phyloP scores from a whole-genome alignment of 2,797 vertebrate species.

The Rhincodon typus region DNA sequence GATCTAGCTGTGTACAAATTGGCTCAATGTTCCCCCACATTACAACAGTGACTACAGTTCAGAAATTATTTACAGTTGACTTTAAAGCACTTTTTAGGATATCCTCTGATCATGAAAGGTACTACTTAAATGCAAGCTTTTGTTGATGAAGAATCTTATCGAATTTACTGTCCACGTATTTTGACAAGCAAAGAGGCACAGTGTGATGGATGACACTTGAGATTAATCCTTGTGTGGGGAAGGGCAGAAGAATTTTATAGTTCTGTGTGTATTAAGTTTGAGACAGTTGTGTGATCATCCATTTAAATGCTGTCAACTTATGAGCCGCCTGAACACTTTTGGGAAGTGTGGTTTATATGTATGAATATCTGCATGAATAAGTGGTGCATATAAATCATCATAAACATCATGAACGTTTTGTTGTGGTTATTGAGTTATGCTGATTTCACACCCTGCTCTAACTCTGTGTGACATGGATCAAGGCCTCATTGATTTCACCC shows the following conservation, averaged over 20 bases:
- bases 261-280: not conserved
- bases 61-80: not conserved
- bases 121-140: too few relatives aligned
- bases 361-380: not conserved
- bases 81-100: not conserved
- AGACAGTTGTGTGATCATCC: not conserved
- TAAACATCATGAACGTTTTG: not conserved
- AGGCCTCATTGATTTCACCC: slow-evolving; percentile 8
- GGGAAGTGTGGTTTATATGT: not conserved
- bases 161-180: not conserved
- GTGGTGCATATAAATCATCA: not conserved
- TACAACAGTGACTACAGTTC: not conserved
- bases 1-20: not conserved
- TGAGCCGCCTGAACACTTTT: not conserved
- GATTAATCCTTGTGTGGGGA: not conserved
- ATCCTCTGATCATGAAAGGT: not conserved
- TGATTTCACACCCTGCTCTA: not conserved
- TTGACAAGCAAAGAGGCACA: too few relatives aligned
- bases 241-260: not conserved
- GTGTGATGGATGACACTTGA: not conserved
- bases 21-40: not conserved
- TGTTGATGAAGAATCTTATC: not conserved
- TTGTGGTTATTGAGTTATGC: not conserved
- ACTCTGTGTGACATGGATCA: not conserved
- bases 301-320: not conserved